Conservation (phyloP, 2,113 vertebrate species). For the Rallus limicola region DNA sequence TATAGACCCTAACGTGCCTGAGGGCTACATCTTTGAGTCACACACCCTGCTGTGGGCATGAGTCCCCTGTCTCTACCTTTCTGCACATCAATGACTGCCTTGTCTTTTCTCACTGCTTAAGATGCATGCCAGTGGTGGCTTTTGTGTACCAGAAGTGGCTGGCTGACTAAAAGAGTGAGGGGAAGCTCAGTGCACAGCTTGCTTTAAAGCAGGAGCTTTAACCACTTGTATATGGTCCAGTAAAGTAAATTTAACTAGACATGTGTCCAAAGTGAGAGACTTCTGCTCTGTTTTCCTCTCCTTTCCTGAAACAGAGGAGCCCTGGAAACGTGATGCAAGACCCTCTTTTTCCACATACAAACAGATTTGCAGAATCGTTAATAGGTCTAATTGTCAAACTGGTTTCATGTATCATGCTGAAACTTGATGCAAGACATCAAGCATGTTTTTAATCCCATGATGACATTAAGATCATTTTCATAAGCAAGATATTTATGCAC, state of each 20-base stretch:
- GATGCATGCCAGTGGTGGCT: accelerated
- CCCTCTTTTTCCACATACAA: background rate
- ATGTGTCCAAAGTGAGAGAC: background rate
- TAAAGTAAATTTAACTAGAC: background rate
- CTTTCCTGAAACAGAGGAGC: background rate
- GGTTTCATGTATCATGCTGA: background rate
- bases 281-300: background rate
- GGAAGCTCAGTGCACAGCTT: background rate
- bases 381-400: background rate
- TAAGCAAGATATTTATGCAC: background rate
- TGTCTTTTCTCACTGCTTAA: background rate
- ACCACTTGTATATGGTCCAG: background rate
- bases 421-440: background rate
- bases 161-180: background rate
- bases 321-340: background rate
- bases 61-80: background rate
- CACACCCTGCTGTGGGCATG: too few species aligned
- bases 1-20: background rate
- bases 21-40: accelerated
- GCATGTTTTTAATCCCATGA: background rate
- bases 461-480: background rate
- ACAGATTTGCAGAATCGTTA: background rate
- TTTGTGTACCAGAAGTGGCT: background rate
- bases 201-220: background rate
- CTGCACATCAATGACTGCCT: background rate